Evolutionary conservation across 1,140 invertebrate species (phyloP).

Genomic region (Himalopsyche phryganea): DNA sequence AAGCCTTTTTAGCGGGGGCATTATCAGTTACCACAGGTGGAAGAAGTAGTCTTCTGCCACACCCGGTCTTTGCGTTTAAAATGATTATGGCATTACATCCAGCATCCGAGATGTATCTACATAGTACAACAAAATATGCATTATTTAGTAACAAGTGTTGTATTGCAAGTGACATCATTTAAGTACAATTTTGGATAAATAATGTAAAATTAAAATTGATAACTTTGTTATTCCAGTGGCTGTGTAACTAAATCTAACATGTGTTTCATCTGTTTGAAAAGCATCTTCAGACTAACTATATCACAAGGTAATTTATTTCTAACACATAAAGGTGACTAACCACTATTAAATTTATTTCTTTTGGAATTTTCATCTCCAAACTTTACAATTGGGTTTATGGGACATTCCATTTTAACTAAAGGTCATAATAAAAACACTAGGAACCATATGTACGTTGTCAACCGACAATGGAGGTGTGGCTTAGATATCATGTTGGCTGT

Average conservation of each 20-base stretch:
- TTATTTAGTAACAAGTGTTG: not conserved
- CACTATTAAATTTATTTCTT: too few species aligned
- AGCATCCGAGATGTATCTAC: slow-evolving; percentile 19
- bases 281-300: too few species aligned
- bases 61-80: not conserved
- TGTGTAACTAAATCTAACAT: too few species aligned
- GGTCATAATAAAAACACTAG: not conserved
- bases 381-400: not conserved
- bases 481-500: too few species aligned
- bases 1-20: not conserved
- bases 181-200: not conserved
- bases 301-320: too few species aligned
- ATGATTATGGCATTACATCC: slow-evolving; percentile 10
- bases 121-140: not conserved
- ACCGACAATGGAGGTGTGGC: too few species aligned
- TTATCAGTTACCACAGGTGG: slow-evolving; percentile 1
- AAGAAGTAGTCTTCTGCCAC: slow-evolving; percentile 18
- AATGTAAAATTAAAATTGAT: too few species aligned
- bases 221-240: too few species aligned
- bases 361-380: not conserved
- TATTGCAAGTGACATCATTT: not conserved
- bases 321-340: too few species aligned
- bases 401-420: not conserved
- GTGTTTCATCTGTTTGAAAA: too few species aligned
- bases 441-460: not conserved